A percentile compares a stretch with the other conserved stretches of the same genome.
These are phyloP conservation scores for Tiliacea aurago DNA, from an alignment of 2,888 invertebrate species.

Conservation along the genomic window DNA sequence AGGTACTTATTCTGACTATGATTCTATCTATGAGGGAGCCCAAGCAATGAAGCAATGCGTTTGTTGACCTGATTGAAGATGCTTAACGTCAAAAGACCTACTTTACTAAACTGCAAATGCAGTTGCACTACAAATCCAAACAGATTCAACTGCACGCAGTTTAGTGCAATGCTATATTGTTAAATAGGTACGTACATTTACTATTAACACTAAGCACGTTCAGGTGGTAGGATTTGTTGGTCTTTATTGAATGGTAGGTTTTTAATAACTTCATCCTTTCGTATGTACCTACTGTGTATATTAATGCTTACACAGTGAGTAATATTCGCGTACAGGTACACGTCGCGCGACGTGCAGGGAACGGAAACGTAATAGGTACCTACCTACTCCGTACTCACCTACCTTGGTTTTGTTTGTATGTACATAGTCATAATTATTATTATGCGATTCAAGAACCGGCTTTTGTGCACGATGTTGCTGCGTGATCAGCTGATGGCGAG, in stretches of 20 bases:
- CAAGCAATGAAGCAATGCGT: background rate
- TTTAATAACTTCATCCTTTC: constrained; percentile 1
- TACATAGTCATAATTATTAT: constrained; percentile 29
- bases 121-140: background rate
- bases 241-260: background rate
- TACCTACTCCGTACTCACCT: constrained; percentile 20
- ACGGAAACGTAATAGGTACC: constrained; percentile 13
- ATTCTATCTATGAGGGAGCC: background rate
- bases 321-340: constrained; percentile 26
- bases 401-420: constrained; percentile 52
- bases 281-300: background rate
- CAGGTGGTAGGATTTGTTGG: background rate
- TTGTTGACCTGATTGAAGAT: background rate
- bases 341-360: constrained; percentile 24
- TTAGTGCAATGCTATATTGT: background rate
- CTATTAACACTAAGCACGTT: background rate
- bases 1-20: background rate
- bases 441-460: constrained; percentile 72
- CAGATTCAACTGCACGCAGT: background rate
- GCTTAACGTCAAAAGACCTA: background rate
- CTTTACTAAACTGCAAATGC: background rate
- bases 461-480: constrained; percentile 76
- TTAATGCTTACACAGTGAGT: constrained; percentile 8
- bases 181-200: background rate
- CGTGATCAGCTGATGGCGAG: constrained; percentile 78